Evolutionary conservation across 2,797 vertebrate species (phyloP).

Genomic region (Squalus acanthias): DNA sequence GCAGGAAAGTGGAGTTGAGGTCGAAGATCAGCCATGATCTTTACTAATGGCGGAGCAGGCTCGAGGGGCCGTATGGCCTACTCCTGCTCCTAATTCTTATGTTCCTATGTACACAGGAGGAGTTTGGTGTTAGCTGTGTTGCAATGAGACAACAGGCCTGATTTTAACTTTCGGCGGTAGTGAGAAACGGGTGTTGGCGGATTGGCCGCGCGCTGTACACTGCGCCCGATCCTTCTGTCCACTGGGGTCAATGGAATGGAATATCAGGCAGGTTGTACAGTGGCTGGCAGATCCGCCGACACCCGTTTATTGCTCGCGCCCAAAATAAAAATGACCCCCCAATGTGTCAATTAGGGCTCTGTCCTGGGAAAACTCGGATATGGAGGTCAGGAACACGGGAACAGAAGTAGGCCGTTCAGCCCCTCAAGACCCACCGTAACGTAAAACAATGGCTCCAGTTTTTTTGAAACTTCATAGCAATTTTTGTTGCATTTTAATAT

Average conservation of each 20-base stretch:
- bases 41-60: too few species aligned
- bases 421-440: not conserved
- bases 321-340: not conserved
- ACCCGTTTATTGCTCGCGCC: not conserved
- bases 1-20: too few species aligned
- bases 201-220: not conserved
- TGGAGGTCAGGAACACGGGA: not conserved
- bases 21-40: too few species aligned
- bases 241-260: not conserved
- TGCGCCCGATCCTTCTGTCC: not conserved
- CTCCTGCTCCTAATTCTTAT: too few species aligned
- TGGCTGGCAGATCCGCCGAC: not conserved
- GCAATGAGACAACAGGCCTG: too few species aligned
- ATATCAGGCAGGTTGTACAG: not conserved
- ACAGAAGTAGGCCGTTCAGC: not conserved
- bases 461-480: not conserved
- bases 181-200: not conserved
- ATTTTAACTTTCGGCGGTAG: not conserved
- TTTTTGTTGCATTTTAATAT: not conserved
- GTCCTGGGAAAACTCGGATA: not conserved
- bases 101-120: too few species aligned
- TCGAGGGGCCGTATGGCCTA: too few species aligned
- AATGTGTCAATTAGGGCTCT: not conserved
- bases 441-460: not conserved
- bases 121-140: too few species aligned